These are phyloP conservation scores for Drosophila melanica DNA, from an alignment of 1,140 invertebrate genomes.

Conservation along the genomic window DNA sequence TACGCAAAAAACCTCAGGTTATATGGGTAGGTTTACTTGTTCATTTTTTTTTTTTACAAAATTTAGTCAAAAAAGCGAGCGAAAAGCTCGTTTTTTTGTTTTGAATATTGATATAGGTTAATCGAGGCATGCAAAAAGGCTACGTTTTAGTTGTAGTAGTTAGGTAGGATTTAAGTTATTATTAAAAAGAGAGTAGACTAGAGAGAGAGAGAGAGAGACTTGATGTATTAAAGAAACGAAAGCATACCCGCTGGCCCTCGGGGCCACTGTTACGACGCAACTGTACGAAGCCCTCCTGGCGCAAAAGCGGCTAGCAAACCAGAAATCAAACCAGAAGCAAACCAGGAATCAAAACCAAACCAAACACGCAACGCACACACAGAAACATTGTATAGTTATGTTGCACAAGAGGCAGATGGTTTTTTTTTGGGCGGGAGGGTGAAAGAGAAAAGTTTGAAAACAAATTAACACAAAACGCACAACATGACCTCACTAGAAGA, in stretches of 20 bases:
- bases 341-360: slow-evolving; percentile 62
- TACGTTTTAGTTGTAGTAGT: slow-evolving; percentile 47
- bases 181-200: slow-evolving; percentile 45
- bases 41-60: slow-evolving; percentile 50
- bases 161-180: slow-evolving; percentile 31
- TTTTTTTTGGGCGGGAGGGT: slow-evolving; percentile 20
- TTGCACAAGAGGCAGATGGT: slow-evolving; percentile 36
- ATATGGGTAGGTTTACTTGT: slow-evolving; percentile 41
- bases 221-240: slow-evolving; percentile 64
- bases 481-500: slow-evolving; percentile 41
- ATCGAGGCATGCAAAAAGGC: slow-evolving; percentile 72
- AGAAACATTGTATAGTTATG: slow-evolving; percentile 50
- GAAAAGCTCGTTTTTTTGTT: slow-evolving; percentile 42
- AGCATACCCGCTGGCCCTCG: slow-evolving; percentile 83
- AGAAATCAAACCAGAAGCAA: slow-evolving; percentile 46
- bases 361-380: slow-evolving; percentile 79
- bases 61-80: slow-evolving; percentile 43
- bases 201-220: slow-evolving; percentile 51
- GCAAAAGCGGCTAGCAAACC: slow-evolving; percentile 77
- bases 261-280: slow-evolving; percentile 83
- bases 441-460: slow-evolving; percentile 68
- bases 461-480: slow-evolving; percentile 73
- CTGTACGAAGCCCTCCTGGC: slow-evolving; percentile 83
- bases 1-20: slow-evolving; percentile 59
- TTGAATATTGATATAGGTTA: slow-evolving; percentile 35